Evolutionary conservation across 2,113 vertebrate species (phyloP), one percentile per base, ranked within the genome.

Genomic region (Tenebrosternarchus preto): DNA sequence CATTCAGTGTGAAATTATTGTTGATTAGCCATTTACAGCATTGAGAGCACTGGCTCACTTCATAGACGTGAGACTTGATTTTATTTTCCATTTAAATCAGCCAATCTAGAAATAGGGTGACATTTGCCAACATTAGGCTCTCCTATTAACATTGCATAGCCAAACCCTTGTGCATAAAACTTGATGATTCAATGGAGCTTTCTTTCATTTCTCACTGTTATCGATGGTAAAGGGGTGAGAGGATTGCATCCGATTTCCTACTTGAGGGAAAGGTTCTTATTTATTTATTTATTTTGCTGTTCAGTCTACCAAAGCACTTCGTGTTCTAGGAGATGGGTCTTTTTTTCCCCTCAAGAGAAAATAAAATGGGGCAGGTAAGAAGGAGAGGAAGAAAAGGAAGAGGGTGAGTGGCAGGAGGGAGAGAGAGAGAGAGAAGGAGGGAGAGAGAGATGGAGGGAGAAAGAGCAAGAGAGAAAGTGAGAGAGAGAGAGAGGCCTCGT

Each of bases 1-100:
- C 70, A 80, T 82, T 82, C 67, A 77, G 75, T 68, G 73, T 84
- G 80, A 84, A 85, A 84, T 82, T 61, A 81, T 72, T 73, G 82
- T 61, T 80, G 73, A 85, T 82, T 83, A 70, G 39, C 76, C 55
- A 76, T 43, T 74, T 43, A 84, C 63, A 53, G 70, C 31, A 72
- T 25, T 29, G 50, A 71, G 33, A 63, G 77, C 53, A 17, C 46
- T 55, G n/a, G 56, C 59, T 67, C 19, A 68, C 59, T 83, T 39
- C 25, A 66, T 70, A 50, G 56, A 61, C 72, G n/a, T 39, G 64
- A 67, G 53, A 73, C 53, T 39, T 19, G 63, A 22, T 39, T 36
- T 66, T 6, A 25, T 20, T 64, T 64, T 27, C 17, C 6, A n/a
- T 59, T n/a, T 59, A 59, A 36, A 19, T 15, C 27, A 31, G 17